A percentile compares a stretch with the other conserved stretches of the same genome.
Conservation (phyloP, 2,113 vertebrate genomes). For the Oriolus oriolus region DNA sequence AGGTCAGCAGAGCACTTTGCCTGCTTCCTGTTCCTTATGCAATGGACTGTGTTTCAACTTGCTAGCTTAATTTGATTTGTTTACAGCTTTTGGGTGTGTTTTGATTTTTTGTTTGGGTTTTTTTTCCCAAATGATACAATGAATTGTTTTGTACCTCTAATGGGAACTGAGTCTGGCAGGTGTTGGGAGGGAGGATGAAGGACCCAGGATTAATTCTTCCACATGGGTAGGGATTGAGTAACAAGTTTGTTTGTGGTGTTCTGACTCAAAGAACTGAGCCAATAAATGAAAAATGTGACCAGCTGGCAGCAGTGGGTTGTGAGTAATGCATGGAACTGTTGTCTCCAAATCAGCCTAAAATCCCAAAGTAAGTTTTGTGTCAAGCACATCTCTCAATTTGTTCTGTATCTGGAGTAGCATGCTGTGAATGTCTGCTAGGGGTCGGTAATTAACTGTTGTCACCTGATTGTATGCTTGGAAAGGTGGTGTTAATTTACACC, state of each 20-base stretch:
- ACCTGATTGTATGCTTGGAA: neutral
- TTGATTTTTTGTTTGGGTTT: neutral
- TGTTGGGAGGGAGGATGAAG: neutral
- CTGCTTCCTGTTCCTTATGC: neutral
- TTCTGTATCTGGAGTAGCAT: neutral
- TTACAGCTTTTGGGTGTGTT: neutral
- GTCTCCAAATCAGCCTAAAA: neutral
- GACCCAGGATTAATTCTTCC: neutral
- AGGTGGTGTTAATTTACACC: neutral
- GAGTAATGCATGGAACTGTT: neutral
- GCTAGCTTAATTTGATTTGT: neutral
- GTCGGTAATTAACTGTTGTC: neutral
- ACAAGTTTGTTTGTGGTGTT: neutral
- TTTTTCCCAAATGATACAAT: neutral
- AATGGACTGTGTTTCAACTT: neutral
- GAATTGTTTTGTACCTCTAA: neutral
- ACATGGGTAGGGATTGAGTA: neutral
- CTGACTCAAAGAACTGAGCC: neutral
- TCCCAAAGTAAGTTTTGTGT: neutral
- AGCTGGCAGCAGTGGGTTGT: neutral
- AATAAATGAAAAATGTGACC: neutral
- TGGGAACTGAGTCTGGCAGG: neutral
- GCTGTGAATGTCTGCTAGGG: neutral
- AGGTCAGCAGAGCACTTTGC: conserved; percentile 24
- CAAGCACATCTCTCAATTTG: neutral